These are phyloP conservation scores for Chionis minor DNA, from an alignment of 2,113 vertebrate species.

Conservation along the genomic window DNA sequence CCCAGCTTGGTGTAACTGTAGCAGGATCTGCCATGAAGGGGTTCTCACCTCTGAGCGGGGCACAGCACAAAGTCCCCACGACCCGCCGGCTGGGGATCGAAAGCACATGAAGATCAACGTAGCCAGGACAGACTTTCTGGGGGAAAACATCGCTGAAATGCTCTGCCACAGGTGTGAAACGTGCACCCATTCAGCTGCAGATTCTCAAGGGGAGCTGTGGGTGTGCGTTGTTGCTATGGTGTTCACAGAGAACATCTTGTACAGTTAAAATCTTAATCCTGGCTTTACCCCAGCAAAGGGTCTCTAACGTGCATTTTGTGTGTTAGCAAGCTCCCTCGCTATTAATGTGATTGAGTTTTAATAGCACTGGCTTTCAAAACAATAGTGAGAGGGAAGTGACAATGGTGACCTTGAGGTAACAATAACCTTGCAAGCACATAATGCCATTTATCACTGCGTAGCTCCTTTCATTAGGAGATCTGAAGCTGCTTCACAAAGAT, in stretches of 20 bases:
- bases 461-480: conserved; percentile 45
- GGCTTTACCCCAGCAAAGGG: background rate
- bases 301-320: fast-evolving
- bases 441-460: conserved; percentile 21
- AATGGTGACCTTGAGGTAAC: conserved; percentile 24
- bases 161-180: background rate
- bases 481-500: conserved; percentile 44
- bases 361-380: background rate
- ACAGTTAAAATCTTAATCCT: background rate
- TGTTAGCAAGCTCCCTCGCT: background rate
- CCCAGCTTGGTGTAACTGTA: fast-evolving
- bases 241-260: background rate
- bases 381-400: background rate
- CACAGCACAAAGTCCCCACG: fast-evolving
- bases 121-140: fast-evolving
- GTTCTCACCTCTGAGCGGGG: background rate
- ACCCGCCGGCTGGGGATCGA: fast-evolving
- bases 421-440: conserved; percentile 30
- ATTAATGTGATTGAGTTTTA: conserved; percentile 4
- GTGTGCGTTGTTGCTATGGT: background rate
- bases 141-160: background rate
- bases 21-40: background rate
- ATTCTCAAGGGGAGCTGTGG: background rate
- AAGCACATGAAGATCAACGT: fast-evolving
- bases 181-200: background rate